These are phyloP conservation scores for Clupea harengus DNA, from an alignment of 2,113 vertebrate species.

Conservation along the genomic window DNA sequence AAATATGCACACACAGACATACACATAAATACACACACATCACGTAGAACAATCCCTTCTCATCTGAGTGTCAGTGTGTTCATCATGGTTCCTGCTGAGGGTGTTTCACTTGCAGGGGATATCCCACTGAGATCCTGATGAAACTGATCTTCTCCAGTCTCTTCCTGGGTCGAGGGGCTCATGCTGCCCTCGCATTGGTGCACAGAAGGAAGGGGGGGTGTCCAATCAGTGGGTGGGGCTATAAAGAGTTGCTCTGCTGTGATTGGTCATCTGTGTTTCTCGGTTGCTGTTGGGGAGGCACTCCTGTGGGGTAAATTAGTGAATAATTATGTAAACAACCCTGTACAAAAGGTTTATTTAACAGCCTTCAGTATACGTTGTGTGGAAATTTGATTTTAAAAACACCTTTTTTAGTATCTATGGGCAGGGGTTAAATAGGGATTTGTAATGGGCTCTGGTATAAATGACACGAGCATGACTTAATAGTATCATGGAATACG, in stretches of 20 bases:
- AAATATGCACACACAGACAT: not conserved
- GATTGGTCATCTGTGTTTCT: constrained; percentile 38
- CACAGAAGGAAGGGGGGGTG: not conserved
- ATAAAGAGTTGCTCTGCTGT: constrained; percentile 56
- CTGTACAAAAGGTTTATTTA: not conserved
- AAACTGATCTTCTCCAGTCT: not conserved
- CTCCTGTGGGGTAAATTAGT: constrained; percentile 52
- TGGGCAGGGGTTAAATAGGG: no score
- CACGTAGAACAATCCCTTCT: not conserved
- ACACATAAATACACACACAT: constrained; percentile 20
- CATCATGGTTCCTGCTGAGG: not conserved
- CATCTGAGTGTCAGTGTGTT: not conserved
- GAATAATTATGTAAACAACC: not conserved
- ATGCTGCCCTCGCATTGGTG: not conserved
- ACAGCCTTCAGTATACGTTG: not conserved
- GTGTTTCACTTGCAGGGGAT: not conserved
- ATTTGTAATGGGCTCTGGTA: no score
- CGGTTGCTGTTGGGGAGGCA: constrained; percentile 43
- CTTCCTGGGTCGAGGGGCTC: not conserved
- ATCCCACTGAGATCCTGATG: not conserved
- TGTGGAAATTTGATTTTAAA: not conserved
- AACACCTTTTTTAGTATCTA: no score
- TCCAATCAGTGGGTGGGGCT: constrained; percentile 38
- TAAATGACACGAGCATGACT: no score
- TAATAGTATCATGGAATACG: no score